A percentile compares a stretch with the other conserved stretches of the same genome.
phyloP scores from a whole-genome alignment of 2,797 vertebrate genomes.

The Hapalemur alaotrensis region DNA sequence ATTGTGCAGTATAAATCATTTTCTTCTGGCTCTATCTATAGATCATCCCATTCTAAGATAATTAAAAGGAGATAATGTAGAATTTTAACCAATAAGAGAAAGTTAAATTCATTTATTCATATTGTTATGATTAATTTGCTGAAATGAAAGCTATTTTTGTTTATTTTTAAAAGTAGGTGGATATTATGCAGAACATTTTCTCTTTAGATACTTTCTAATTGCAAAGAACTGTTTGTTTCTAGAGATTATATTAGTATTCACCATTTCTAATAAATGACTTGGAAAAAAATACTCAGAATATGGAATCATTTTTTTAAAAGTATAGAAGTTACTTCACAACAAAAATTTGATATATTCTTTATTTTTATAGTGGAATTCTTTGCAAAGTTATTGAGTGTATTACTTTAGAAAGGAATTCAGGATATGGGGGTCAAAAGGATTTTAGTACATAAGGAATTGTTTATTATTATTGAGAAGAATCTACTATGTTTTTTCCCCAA shows the following conservation, averaged over 20 bases:
- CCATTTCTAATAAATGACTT: conserved; percentile 58
- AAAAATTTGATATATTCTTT: conserved; percentile 44
- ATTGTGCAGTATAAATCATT: background rate
- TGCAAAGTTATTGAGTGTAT: background rate
- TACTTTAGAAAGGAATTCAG: background rate
- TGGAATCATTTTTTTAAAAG: conserved; percentile 59
- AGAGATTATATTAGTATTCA: background rate
- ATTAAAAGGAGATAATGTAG: conserved; percentile 19
- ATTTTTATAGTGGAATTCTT: background rate
- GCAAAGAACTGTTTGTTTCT: conserved; percentile 27
- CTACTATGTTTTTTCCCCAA: background rate
- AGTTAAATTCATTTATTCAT: conserved; percentile 48
- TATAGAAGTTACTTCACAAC: conserved; percentile 51
- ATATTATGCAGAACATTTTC: conserved; percentile 29
- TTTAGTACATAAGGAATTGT: background rate
- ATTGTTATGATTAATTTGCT: conserved; percentile 51
- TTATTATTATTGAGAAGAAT: background rate
- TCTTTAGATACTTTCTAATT: conserved; percentile 38
- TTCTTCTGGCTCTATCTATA: conserved; percentile 5
- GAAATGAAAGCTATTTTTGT: conserved; percentile 58
- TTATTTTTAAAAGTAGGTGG: background rate
- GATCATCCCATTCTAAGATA: background rate
- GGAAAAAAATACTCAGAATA: conserved; percentile 51
- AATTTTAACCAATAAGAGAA: conserved; percentile 38
- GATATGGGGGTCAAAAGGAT: background rate